Evolutionary conservation across 2,888 invertebrate genomes (phyloP).

Genomic region (Tachina lurida): DNA sequence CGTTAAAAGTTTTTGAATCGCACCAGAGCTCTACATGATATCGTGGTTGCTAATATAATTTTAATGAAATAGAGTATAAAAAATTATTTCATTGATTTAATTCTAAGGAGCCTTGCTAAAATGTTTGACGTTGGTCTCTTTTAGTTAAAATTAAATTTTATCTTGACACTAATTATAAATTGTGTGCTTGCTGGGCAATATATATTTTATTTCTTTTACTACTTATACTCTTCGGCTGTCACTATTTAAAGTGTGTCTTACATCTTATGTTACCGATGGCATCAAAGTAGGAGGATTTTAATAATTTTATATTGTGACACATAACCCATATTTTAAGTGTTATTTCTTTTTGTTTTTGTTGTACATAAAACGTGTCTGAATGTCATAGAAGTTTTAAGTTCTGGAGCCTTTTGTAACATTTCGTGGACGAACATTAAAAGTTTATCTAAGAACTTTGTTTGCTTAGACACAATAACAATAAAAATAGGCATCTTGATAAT

Average conservation of each 20-base stretch:
- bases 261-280: conserved; percentile 40
- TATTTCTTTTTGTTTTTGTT: not conserved
- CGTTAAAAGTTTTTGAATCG: too few relatives aligned
- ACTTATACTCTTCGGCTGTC: conserved; percentile 6
- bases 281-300: conserved; percentile 40
- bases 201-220: conserved; percentile 37
- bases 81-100: too few relatives aligned
- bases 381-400: conserved; percentile 6
- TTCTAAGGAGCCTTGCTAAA: not conserved
- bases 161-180: too few relatives aligned
- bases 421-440: not conserved
- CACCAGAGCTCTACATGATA: too few relatives aligned
- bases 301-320: conserved; percentile 47
- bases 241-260: conserved; percentile 15
- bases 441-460: conserved; percentile 9
- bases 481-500: too few relatives aligned
- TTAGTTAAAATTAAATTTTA: not conserved
- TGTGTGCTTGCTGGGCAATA: not conserved
- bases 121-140: not conserved
- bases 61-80: too few relatives aligned
- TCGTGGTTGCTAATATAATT: too few relatives aligned
- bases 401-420: not conserved
- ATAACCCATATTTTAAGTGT: conserved; percentile 34
- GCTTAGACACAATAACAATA: not conserved
- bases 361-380: conserved; percentile 7